Evolutionary conservation across 2,797 vertebrate genomes (phyloP).

Genomic region (Schizopygopsis pylzovi): DNA sequence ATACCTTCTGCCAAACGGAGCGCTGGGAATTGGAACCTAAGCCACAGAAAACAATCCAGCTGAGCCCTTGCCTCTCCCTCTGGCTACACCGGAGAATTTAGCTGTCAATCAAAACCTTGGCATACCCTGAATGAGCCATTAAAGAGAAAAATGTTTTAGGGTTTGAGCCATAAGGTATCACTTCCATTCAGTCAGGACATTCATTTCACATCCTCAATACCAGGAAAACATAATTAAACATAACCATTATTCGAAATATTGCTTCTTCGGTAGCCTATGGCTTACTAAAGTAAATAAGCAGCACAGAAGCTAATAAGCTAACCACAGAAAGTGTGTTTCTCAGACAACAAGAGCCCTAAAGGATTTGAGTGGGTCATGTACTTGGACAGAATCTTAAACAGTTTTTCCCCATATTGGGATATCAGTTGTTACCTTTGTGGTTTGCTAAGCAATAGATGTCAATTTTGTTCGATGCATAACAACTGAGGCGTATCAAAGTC

Average conservation of each 20-base stretch:
- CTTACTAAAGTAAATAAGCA: slow-evolving; percentile 2
- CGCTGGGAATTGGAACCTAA: slow-evolving; percentile 43
- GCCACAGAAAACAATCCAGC: slow-evolving; percentile 47
- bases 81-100: slow-evolving; percentile 34
- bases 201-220: slow-evolving; percentile 11
- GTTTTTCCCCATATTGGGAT: background rate
- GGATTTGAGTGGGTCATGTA: background rate
- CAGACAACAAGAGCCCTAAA: background rate
- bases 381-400: background rate
- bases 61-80: slow-evolving; percentile 48
- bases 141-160: slow-evolving; percentile 24
- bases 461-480: background rate
- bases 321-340: slow-evolving; percentile 4
- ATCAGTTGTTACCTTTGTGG: background rate
- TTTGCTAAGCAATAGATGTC: background rate
- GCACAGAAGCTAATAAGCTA: background rate
- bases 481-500: background rate
- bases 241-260: slow-evolving; percentile 6
- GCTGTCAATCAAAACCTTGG: slow-evolving; percentile 43
- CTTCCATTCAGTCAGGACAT: slow-evolving; percentile 15
- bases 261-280: background rate
- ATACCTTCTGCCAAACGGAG: slow-evolving; percentile 45
- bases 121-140: slow-evolving; percentile 26
- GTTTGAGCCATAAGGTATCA: slow-evolving; percentile 16
- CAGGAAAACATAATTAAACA: slow-evolving; percentile 15